Evolutionary conservation across 2,888 invertebrate genomes (phyloP).

Genomic region (Erannis defoliaria): DNA sequence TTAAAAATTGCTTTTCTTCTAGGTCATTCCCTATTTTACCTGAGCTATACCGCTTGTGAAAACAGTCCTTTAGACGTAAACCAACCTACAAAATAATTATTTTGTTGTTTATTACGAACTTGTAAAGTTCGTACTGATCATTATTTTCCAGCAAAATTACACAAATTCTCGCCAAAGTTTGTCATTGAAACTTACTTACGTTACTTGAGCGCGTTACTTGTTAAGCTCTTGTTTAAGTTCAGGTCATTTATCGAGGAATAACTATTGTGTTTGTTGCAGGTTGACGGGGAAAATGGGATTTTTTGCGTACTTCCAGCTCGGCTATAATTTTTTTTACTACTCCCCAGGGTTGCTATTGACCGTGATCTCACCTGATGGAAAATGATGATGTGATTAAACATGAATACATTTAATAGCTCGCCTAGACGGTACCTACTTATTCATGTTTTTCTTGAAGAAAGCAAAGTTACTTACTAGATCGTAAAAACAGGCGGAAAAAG

Average conservation of each 20-base stretch:
- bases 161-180: conserved; percentile 4
- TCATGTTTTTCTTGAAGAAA: no score
- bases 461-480: no score
- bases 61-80: background rate
- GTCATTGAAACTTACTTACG: conserved; percentile 11
- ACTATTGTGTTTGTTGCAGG: conserved; percentile 9
- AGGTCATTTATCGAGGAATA: conserved; percentile 10
- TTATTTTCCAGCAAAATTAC: conserved; percentile 15
- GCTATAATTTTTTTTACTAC: no score
- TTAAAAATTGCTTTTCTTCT: no score
- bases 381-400: no score
- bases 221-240: conserved; percentile 5
- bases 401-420: no score
- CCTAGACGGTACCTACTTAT: no score
- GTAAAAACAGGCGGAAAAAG: no score
- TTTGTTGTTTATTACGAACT: conserved; percentile 6
- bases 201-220: conserved; percentile 12
- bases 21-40: no score
- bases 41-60: background rate
- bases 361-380: no score
- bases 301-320: no score
- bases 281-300: background rate
- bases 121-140: conserved; percentile 7
- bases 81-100: conserved; percentile 11
- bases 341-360: no score